Evolutionary conservation across 1,140 invertebrate species (phyloP), one percentile per base, ranked within the genome.

Genomic region (Arion vulgaris): DNA sequence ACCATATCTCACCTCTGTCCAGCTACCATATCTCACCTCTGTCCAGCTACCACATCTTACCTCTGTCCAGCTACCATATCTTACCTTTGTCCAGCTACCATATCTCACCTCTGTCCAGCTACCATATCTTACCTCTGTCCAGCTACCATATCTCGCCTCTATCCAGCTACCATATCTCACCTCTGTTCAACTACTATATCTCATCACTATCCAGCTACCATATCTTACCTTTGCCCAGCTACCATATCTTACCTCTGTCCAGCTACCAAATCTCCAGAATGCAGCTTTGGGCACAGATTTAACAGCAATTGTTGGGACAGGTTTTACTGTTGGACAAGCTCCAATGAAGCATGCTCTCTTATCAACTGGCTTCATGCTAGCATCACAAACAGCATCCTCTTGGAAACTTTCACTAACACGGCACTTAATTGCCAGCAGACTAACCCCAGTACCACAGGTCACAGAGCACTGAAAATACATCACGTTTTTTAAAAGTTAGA

Each of bases 391-490:
- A 26, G 78, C 57, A 34, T 87, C 85, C 0, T 86, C 78, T 34
- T 87, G 75, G 36, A 88, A 82, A 23, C 83, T 78, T 15, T 79
- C 84, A 19, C 72, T 49, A 19, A 82, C 69, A 2, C 85, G 88
- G 62, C 89, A 89, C 45, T 85, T 83, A 11, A 89, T 85, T 45
- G 85, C 81, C 19, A 87, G 66, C 83, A 85, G 84, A 17, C 82
- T 83, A 13, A 86, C 62, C 0, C 89, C 89, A 49, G 86, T 83
- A 13, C 90, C 92, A 86, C 92, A 93, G 11, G 88, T 90, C 41
- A 84, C 86, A 19, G 91, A 92, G 85, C 92, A 93, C 91, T 92
- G 88, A 41, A 57, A 69, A 38, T 23, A 66, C 17, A 57, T n/a
- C 9, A 15, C 5, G 41, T 45, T 45, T n/a, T n/a, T 45, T 45